Base-by-base conservation (phyloP, 2,888 invertebrate species). In the Pammene aurita region DNA sequence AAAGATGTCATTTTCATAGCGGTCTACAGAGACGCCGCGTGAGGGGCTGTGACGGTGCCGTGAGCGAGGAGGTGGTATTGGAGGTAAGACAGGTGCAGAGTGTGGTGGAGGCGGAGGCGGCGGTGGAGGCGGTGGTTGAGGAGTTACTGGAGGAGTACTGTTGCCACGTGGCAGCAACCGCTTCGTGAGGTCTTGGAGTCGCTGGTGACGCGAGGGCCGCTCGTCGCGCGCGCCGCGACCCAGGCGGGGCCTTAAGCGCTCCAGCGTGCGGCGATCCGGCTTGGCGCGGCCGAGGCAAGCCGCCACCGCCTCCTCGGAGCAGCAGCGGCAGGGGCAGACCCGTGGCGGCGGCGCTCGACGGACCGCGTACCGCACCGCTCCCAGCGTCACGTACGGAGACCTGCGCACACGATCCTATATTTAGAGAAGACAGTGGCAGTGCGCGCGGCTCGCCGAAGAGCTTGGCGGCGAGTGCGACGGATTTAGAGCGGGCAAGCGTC, bases 111-210 rank as follows among this genome's bases (percentile, higher is more conserved):
- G 90, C 16, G 87, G 87, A 38, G 89, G 88, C 7, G 90, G 90
- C 10, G 89, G 88, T 54, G 88, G 88, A 41, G 89, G 87, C 44
- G 84, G 86, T 48, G 79, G 79, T 35, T 83, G 79, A 64, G 82
- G 66, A 16, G 83, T 34, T 13, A 67, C 78, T 63, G 83, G 68
- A 54, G 82, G 80, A 71, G 80, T 57, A 73, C 81, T 67, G 75
- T 81, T 78, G 60, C 86, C 77, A 78, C 94, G 93, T 74, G 95
- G 95, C 86, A 96, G 95, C 72, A 97, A 93, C 74, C 96, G 94
- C 86, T 97, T 96, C 66, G 96, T 96, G 80, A 97, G 93, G 85
- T 96, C 96, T 86, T 96, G 96, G 74, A 96, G 94, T 86, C 95
- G 95, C 82, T 95, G 95, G 82, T 94, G 89, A 82, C 92, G 89